Percentiles rank a stretch among this genome's conserved stretches.
These are phyloP conservation scores for Aricia agestis DNA, from an alignment of 1,140 invertebrate genomes.

Conservation along the genomic window DNA sequence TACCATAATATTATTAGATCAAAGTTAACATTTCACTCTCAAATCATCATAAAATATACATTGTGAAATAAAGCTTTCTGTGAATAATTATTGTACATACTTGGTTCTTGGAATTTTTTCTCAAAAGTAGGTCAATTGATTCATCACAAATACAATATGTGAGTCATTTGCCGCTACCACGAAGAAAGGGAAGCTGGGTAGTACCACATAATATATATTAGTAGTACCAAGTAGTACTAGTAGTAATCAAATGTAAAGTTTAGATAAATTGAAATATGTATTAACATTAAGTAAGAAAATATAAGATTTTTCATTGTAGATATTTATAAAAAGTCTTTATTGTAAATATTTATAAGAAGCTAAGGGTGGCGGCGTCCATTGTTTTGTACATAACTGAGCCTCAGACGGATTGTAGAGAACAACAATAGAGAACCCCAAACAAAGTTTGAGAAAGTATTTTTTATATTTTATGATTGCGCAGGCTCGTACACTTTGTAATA, in stretches of 20 bases:
- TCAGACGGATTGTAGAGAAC: not conserved
- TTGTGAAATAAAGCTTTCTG: not conserved
- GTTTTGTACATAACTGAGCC: not conserved
- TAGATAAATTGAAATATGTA: too few species aligned
- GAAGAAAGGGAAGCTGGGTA: conserved; percentile 8
- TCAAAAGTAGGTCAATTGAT: conserved; percentile 9
- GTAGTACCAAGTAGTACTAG: too few species aligned
- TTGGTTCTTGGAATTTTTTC: not conserved
- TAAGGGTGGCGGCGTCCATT: not conserved
- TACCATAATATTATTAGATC: not conserved
- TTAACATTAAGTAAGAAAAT: not conserved
- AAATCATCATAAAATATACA: not conserved
- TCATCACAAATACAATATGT: not conserved
- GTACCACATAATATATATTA: not conserved
- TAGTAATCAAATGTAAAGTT: too few species aligned
- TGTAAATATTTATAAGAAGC: too few species aligned
- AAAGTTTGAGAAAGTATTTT: not conserved
- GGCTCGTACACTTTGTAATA: not conserved
- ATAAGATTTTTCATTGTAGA: too few species aligned
- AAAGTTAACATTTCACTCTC: not conserved
- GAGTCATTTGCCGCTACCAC: not conserved
- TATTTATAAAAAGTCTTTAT: not conserved
- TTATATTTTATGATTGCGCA: not conserved
- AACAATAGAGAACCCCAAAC: not conserved
- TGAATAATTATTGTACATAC: not conserved